A percentile compares a stretch with the other conserved stretches of the same genome.
Evolutionary conservation across 2,888 invertebrate genomes (phyloP).

Genomic region (Xestia xanthographa): DNA sequence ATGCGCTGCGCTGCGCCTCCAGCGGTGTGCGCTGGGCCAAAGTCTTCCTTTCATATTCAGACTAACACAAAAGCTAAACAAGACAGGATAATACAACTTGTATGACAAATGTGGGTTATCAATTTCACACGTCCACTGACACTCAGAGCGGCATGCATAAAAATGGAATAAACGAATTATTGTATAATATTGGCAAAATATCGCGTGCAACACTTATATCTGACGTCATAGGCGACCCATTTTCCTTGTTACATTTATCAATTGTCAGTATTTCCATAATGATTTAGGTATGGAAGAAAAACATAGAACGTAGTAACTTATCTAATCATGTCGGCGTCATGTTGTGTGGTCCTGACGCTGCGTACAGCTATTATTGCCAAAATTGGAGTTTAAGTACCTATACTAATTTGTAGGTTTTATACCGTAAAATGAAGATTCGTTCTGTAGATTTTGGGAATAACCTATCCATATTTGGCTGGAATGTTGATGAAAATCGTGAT

Average conservation of each 20-base stretch:
- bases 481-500: background rate
- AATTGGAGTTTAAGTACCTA: conserved; percentile 12
- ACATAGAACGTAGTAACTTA: conserved; percentile 56
- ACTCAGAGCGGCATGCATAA: conserved; percentile 42
- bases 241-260: conserved; percentile 68
- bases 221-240: conserved; percentile 63
- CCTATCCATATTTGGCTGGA: background rate
- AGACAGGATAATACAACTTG: conserved; percentile 8
- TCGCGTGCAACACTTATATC: conserved; percentile 54
- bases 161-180: conserved; percentile 47
- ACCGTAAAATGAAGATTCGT: background rate
- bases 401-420: conserved; percentile 11
- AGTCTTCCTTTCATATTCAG: background rate
- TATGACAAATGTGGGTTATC: conserved; percentile 38
- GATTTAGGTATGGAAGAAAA: conserved; percentile 60
- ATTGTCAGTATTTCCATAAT: conserved; percentile 65
- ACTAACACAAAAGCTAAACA: conserved; percentile 6
- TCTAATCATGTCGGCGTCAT: conserved; percentile 57
- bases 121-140: conserved; percentile 29
- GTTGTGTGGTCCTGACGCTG: conserved; percentile 50
- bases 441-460: background rate
- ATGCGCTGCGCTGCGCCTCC: too few species aligned
- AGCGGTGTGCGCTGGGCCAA: too few species aligned
- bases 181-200: conserved; percentile 59
- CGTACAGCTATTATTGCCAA: conserved; percentile 13